phyloP scores from a whole-genome alignment of 2,888 invertebrate species.

The Gerris lacustris region DNA sequence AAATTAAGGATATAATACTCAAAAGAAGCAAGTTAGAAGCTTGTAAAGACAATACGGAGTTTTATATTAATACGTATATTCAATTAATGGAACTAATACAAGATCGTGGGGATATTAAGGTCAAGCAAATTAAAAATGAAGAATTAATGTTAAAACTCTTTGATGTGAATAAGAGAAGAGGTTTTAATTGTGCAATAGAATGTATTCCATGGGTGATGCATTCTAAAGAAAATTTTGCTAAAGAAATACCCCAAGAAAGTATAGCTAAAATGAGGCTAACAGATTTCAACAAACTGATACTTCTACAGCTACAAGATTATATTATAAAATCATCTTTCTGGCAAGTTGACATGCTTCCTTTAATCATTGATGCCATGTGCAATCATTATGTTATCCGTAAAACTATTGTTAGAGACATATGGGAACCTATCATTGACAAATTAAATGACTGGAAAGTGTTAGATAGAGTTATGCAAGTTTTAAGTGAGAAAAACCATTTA shows the following conservation, averaged over 20 bases:
- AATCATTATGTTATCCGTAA: background rate
- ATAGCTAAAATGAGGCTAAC: background rate
- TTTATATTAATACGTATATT: background rate
- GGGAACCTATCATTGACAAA: background rate
- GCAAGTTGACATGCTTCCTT: background rate
- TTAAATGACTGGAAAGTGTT: background rate
- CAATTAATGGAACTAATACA: background rate
- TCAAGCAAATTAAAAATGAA: background rate
- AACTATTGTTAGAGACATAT: background rate
- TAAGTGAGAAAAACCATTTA: background rate
- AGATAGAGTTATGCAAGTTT: background rate
- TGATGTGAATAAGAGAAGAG: background rate
- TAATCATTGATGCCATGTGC: background rate
- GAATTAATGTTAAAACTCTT: background rate
- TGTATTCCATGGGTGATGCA: background rate
- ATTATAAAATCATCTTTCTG: background rate
- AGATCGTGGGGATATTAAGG: background rate
- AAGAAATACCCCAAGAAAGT: background rate
- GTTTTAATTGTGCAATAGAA: background rate
- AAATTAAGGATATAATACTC: constrained; percentile 40
- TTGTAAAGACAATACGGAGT: constrained; percentile 7
- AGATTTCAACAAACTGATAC: background rate
- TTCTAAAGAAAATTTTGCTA: background rate
- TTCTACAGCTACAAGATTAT: background rate
- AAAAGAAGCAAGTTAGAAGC: constrained; percentile 8